Base-by-base conservation (phyloP, 2,888 invertebrate genomes). In the Hofmannophila pseudospretella region DNA sequence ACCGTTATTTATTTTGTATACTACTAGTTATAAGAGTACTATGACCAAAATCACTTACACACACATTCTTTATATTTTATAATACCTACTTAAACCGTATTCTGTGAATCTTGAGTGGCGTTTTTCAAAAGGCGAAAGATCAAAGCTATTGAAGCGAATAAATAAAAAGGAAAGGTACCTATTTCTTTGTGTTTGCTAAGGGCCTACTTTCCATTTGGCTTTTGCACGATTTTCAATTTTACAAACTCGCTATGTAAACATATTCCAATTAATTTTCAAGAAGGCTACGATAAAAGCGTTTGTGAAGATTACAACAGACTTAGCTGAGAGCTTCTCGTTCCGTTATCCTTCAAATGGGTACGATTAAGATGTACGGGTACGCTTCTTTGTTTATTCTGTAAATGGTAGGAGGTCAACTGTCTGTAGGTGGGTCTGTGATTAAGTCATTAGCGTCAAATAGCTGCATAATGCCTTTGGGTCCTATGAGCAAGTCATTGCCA, bases 71-170 rank as follows among this genome's bases (percentile, higher is more conserved):
- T n/a, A n/a, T n/a, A n/a, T n/a, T n/a, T n/a, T n/a, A n/a, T n/a
- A n/a, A n/a, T n/a, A n/a, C n/a, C n/a, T 57, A 54, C 48, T 58
- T 63, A 59, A n/a, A 55, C 56, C 54, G 50, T 65, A 62, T 67
- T 69, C 55, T 58, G 49, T 53, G 51, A 67, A 63, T 67, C 52
- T 58, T 58, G 61, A 67, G 56, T 69, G 53, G 51, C 58, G 49
- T 66, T 60, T 63, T 66, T 64, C 58, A 66, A 70, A 71, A 61
- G 58, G 58, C 59, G 58, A 44, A 61, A 68, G 61, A 76, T 76
- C 65, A 70, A 77, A 76, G 67, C 59, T 51, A 59, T 72, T 56
- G 57, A 59, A 58, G 58, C 55, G 62, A 67, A 69, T 70, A 68
- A 73, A 72, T 66, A 66, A 65, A 64, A 58, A 51, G 32, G 42